Evolutionary conservation across 35 echinoderm and acorn worm species (phyloP), one percentile per base, ranked within the genome.

Genomic region (Ophiothrix spiculata): DNA sequence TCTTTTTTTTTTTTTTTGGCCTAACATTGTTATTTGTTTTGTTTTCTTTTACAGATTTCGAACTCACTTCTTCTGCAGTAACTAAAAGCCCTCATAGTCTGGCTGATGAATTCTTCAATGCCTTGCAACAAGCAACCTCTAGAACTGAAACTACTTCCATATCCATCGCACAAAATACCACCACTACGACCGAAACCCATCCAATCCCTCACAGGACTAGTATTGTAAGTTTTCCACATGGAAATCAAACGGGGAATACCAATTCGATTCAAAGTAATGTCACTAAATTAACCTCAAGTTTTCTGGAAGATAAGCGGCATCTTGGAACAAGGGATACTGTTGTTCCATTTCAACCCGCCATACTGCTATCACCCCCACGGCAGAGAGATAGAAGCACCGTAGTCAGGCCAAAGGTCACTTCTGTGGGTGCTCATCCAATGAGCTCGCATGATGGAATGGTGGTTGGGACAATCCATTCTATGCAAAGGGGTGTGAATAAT

Each of bases 71-170:
- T n/a, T n/a, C n/a, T n/a, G n/a, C n/a, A n/a, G n/a, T n/a, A n/a
- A n/a, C n/a, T n/a, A n/a, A n/a, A n/a, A n/a, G n/a, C n/a, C n/a
- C n/a, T n/a, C n/a, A n/a, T n/a, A n/a, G n/a, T n/a, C n/a, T n/a
- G n/a, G n/a, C n/a, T 15, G 60, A 69, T 69, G 60, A 69, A 25
- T 69, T 69, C 60, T 69, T 28, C 60, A 69, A 69, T 69, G 60
- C 60, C 8, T 28, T 69, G 23, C 60, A n/a, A 69, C 8, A 69
- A 15, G 60, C 60, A 2, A n/a, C 60, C 60, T 69, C 60, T 15
- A 69, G 25, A n/a, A 69, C 60, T 69, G 60, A 28, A 69, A 69
- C 8, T 25, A n/a, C 1, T 10, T 10, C 8, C 60, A 69, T 25
- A 69, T 6, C 60, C 29, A 28, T 25, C 29, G 16, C 60, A 69